phyloP scores from a whole-genome alignment of 2,888 invertebrate species.

The Hecatera dysodea region DNA sequence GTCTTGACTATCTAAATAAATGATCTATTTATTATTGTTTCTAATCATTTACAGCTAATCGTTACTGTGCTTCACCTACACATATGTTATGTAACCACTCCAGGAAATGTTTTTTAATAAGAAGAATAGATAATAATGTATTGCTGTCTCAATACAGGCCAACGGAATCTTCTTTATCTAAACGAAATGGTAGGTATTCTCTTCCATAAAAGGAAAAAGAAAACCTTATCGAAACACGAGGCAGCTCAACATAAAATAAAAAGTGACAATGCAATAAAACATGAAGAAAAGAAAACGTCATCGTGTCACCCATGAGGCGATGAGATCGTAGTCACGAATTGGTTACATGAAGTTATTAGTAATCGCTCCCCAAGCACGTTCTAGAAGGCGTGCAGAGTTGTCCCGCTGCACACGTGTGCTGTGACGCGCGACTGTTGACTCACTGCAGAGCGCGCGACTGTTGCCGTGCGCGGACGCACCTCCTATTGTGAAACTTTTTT shows the following conservation, averaged over 20 bases:
- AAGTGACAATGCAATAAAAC: conserved; percentile 3
- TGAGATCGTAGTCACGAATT: conserved; percentile 37
- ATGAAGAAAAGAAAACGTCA: conserved; percentile 46
- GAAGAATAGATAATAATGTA: no score
- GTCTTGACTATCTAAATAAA: no score
- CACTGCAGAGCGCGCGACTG: conserved; percentile 50
- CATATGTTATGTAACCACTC: no score
- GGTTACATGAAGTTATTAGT: conserved; percentile 30
- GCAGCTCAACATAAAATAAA: conserved; percentile 7
- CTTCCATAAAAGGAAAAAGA: background rate
- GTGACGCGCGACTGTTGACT: conserved; percentile 52
- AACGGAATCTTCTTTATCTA: background rate
- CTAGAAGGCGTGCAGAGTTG: conserved; percentile 40
- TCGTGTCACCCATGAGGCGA: conserved; percentile 18
- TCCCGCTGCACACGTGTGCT: conserved; percentile 52
- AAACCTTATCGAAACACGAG: conserved; percentile 3
- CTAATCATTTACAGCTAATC: no score
- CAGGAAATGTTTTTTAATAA: no score
- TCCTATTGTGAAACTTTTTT: conserved; percentile 50
- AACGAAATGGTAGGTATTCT: background rate
- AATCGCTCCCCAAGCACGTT: conserved; percentile 36
- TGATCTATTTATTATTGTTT: no score
- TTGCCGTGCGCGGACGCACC: conserved; percentile 58
- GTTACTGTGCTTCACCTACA: no score
- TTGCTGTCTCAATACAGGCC: no score